Evolutionary conservation across 2,113 vertebrate species (phyloP).

Genomic region (Triplophysa dalaica): DNA sequence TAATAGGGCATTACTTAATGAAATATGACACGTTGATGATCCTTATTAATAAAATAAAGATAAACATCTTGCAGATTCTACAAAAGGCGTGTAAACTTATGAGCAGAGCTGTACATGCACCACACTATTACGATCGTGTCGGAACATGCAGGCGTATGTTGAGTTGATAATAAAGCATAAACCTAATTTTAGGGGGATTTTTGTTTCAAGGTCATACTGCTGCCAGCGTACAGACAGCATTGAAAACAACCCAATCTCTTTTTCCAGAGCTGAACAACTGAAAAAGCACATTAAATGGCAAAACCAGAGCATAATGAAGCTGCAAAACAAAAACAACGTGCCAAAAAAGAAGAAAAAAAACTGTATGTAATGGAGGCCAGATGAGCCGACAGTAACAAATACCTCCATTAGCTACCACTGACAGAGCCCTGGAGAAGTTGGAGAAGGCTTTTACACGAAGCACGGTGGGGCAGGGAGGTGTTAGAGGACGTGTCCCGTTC

Average conservation of each 20-base stretch:
- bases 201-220: conserved; percentile 21
- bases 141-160: conserved; percentile 1
- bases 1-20: too few species aligned
- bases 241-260: neutral
- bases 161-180: conserved; percentile 16
- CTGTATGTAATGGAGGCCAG: conserved; percentile 60
- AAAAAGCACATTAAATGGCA: conserved; percentile 10
- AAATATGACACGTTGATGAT: too few species aligned
- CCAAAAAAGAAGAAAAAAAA: conserved; percentile 1
- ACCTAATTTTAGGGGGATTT: conserved; percentile 24
- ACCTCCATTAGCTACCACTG: conserved; percentile 53
- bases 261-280: conserved; percentile 10
- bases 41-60: too few species aligned
- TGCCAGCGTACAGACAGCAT: neutral
- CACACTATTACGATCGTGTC: neutral
- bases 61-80: too few species aligned
- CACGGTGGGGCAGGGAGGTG: neutral
- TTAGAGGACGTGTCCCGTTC: neutral
- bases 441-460: conserved; percentile 10
- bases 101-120: neutral
- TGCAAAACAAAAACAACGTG: conserved; percentile 41
- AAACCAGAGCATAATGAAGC: conserved; percentile 39
- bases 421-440: conserved; percentile 49
- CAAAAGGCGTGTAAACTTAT: too few species aligned
- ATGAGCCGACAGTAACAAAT: conserved; percentile 56